Base-by-base conservation (phyloP, 2,113 vertebrate genomes). In the Pipa parva region DNA sequence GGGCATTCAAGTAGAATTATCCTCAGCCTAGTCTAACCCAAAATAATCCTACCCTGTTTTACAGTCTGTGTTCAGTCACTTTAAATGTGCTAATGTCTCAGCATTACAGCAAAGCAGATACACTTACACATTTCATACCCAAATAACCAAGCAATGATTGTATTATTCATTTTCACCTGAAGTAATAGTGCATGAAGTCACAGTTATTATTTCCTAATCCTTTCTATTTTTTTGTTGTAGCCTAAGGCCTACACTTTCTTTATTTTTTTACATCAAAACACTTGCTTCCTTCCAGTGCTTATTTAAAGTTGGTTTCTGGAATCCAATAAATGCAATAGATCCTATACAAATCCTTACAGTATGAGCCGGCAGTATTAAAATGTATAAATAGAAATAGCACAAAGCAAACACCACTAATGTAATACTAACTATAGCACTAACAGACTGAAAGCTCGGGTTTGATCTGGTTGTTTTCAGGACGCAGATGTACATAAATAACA, bases 131-230 rank as follows among this genome's bases (percentile, higher is more conserved):
- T 76, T 82, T 77, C 79, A 79, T 72, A 77, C 76, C 83, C 81
- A 80, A 61, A 73, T 83, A 80, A 75, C 79, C 77, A 79, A 83
- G 84, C 84, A 78, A 84, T 83, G 82, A 82, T 86, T 86, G 76
- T 83, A 84, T 86, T 87, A 85, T 87, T 85, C 85, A 84, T 85
- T 86, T 84, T 80, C 73, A 86, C 86, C 86, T 81, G 80, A 73
- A 84, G 84, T 84, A 88, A 85, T 85, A 85, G 83, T 75, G 73
- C 77, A 76, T 70, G 71, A 64, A 74, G 79, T 72, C 81, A 79
- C 77, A 77, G 79, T 85, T 83, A 85, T 84, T 85, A 85, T 84
- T 85, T 83, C 72, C 74, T 84, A 78, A 83, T 83, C 74, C 72
- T 80, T 78, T 61, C 45, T 31, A 76, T 79, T 71, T 74, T 73